Evolutionary conservation across 1,140 invertebrate genomes (phyloP), one percentile per base, ranked within the genome.

Genomic region (Diuraphis noxia): DNA sequence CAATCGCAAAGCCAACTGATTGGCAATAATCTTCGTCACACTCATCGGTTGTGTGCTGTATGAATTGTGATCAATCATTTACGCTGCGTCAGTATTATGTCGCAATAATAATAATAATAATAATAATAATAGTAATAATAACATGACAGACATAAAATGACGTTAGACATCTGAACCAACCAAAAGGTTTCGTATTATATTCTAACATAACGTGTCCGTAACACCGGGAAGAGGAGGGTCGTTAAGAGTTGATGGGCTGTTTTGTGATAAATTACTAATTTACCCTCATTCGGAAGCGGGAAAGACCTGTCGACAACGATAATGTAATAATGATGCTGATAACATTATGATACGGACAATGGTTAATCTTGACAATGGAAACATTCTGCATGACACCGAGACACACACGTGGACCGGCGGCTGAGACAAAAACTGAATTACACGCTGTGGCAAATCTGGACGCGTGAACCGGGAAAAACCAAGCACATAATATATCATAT

Each of bases 201-300:
- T 79, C 77, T 38, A 79, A 23, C 36, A 38, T 79, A 36, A 36
- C 72, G 36, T 9, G 4, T 6, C 13, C 3, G 38, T 82, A 13
- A 82, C 36, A 40, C 23, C 36, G 79, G 23, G 25, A 21, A 38
- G 23, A 38, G 23, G 3, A 82, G 38, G 82, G 82, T 41, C 41
- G 82, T 30, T 43, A 41, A n/a, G 30, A 72, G 82, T 43, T 34
- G 25, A 84, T 43, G 82, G 25, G 40, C 82, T 40, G 36, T 82
- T 43, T 84, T 5, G 40, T 84, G 82, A 84, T 84, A 43, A 84
- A 84, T 84, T 84, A 43, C 82, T 84, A 84, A 84, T 84, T 84
- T 84, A n/a, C 40, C 40, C 79, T 82, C 79, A 13, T 82, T 82
- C 8, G 46, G 46, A 4, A 21, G 5, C 30, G 30, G 9, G 13